Evolutionary conservation across 2,113 vertebrate species (phyloP), one percentile per base, ranked within the genome.

Genomic region (Dendropsophus ebraccatus): DNA sequence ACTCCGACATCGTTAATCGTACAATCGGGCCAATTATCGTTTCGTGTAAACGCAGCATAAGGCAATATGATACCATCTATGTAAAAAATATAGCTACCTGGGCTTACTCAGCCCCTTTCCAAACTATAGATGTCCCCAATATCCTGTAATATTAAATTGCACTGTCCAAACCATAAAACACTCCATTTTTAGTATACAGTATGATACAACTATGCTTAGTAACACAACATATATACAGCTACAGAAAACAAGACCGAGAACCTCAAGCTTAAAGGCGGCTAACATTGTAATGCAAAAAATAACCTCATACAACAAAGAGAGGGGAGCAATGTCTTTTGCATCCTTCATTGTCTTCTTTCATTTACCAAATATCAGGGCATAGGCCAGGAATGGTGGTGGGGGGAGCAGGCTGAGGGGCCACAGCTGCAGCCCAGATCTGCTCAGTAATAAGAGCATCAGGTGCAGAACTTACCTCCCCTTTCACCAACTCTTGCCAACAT

Each of bases 391-490:
- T 80, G 54, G 77, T 65, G 77, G 25, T 28, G 41, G 62, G 67
- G 50, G 75, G 54, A 70, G 67, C 4, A 41, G 10, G 35, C 32
- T 70, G 67, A 70, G 25, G 56, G 67, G 65, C 58, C 77, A 69
- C 84, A 86, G 77, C 84, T 86, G 84, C 65, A 81, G 65, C 67
- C 69, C 84, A 86, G 77, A 86, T 81, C 23, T 80, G n/a, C 50
- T 70, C 30, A 10, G 37, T 60, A 67, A 56, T 80, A 56, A 37
- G 77, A 77, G 84, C 84, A 86, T 86, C 84, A 86, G 84, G 77
- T 86, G 84, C 77, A 86, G 25, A 72, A 35, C 54, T 12, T 69
- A 81, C 76, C 77, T 84, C 82, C 82, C 82, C 70, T 81, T 32
- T 81, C 54, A 65, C 77, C 77, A 86, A 58, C 23, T 67, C 37